These are phyloP conservation scores for Falco rusticolus DNA, from an alignment of 2,797 vertebrate species.

Conservation along the genomic window DNA sequence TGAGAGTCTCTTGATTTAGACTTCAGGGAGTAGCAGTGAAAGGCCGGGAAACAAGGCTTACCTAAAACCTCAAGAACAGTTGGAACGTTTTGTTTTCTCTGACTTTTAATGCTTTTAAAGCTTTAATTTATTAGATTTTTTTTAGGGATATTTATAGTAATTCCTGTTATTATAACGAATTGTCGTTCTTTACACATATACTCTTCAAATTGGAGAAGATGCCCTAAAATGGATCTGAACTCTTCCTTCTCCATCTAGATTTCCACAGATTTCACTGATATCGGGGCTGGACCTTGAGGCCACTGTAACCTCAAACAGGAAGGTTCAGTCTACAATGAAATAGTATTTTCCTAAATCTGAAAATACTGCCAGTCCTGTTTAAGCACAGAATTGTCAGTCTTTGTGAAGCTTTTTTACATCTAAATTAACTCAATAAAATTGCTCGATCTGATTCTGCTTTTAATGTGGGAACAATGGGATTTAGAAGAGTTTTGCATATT, in stretches of 20 bases:
- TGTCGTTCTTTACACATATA: background rate
- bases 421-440: conserved; percentile 20
- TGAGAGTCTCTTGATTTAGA: conserved; percentile 79
- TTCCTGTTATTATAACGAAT: background rate
- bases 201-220: background rate
- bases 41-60: conserved; percentile 54
- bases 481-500: background rate
- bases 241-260: background rate
- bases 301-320: background rate
- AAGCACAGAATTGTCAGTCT: background rate
- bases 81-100: background rate
- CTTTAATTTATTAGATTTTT: background rate
- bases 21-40: conserved; percentile 52
- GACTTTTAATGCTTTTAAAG: background rate
- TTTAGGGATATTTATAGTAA: background rate
- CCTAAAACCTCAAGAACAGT: conserved; percentile 1
- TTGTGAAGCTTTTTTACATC: background rate
- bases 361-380: background rate
- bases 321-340: background rate
- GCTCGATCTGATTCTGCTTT: conserved; percentile 9
- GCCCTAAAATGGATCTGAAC: background rate
- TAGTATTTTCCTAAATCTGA: background rate
- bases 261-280: background rate
- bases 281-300: accelerated
- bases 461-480: background rate